Percentiles rank a stretch among this genome's conserved stretches.
Conservation (phyloP, 2,797 vertebrate genomes). For the Anguilla marmorata region DNA sequence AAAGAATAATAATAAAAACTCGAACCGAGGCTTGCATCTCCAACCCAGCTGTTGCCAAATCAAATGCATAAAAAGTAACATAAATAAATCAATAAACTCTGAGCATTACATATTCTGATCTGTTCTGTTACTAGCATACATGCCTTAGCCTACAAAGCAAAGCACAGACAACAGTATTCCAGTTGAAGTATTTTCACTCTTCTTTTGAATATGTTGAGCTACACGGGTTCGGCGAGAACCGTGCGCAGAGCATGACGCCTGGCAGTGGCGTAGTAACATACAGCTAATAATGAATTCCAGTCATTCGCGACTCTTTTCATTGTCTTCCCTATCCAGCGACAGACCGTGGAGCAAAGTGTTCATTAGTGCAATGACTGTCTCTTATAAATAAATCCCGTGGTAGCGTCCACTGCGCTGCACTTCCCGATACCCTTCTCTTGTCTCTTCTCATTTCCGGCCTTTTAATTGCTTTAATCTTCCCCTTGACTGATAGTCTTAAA, state of each 20-base stretch:
- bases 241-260: background rate
- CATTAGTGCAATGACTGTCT: conserved; percentile 13
- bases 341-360: conserved; percentile 8
- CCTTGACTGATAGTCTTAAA: conserved; percentile 3
- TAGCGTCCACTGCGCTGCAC: background rate
- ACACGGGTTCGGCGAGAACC: too few relatives aligned
- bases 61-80: background rate
- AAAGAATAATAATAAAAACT: too few relatives aligned
- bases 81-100: background rate
- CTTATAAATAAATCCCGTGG: conserved; percentile 18
- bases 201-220: too few relatives aligned
- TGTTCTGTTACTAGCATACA: too few relatives aligned
- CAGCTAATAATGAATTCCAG: background rate
- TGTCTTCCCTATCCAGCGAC: background rate
- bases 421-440: conserved; percentile 22
- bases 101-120: background rate
- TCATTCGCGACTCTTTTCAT: background rate
- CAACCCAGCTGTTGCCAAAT: background rate
- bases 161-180: too few relatives aligned
- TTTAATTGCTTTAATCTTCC: conserved; percentile 18
- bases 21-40: background rate
- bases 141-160: too few relatives aligned
- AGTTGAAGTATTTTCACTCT: too few relatives aligned
- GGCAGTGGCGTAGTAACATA: background rate
- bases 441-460: conserved; percentile 18